phyloP scores from a whole-genome alignment of 1,140 invertebrate genomes.

The Drosophila lacteicornis region DNA sequence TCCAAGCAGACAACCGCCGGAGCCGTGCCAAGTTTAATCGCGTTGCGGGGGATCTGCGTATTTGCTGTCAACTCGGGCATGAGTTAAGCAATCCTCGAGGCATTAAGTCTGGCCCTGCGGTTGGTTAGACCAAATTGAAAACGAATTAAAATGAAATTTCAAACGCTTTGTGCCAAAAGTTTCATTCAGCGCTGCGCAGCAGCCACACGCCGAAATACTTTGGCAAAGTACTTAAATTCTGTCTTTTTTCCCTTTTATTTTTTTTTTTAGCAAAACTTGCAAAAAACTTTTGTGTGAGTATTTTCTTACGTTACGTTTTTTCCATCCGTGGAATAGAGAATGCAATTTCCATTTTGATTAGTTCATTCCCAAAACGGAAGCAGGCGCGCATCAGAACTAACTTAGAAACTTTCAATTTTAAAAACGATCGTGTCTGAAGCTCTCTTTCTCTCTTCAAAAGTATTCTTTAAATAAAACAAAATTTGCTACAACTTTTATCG shows the following conservation, averaged over 20 bases:
- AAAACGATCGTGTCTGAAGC: neutral
- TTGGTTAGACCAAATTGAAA: constrained; percentile 66
- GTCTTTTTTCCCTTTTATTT: neutral
- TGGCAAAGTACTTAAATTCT: constrained; percentile 74
- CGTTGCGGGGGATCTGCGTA: constrained; percentile 33
- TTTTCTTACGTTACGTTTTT: constrained; percentile 24
- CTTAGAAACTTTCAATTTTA: neutral
- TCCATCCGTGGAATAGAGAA: constrained; percentile 26
- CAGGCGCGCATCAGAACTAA: neutral
- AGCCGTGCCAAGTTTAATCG: constrained; percentile 36
- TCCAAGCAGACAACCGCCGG: constrained; percentile 5
- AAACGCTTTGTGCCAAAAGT: constrained; percentile 60
- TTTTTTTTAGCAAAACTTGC: constrained; percentile 55
- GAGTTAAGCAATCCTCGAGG: constrained; percentile 46
- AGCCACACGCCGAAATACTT: constrained; percentile 72
- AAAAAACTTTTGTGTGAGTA: constrained; percentile 38
- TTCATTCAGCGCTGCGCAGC: constrained; percentile 30
- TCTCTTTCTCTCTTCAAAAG: no score
- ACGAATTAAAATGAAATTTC: constrained; percentile 80
- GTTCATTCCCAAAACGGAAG: constrained; percentile 15
- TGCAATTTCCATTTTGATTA: constrained; percentile 78
- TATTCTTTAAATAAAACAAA: neutral
- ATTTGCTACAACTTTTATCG: neutral
- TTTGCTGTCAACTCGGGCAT: constrained; percentile 43
- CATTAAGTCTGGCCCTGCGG: constrained; percentile 53